Conservation (phyloP, 2,797 vertebrate genomes). For the Peromyscus aztecus region DNA sequence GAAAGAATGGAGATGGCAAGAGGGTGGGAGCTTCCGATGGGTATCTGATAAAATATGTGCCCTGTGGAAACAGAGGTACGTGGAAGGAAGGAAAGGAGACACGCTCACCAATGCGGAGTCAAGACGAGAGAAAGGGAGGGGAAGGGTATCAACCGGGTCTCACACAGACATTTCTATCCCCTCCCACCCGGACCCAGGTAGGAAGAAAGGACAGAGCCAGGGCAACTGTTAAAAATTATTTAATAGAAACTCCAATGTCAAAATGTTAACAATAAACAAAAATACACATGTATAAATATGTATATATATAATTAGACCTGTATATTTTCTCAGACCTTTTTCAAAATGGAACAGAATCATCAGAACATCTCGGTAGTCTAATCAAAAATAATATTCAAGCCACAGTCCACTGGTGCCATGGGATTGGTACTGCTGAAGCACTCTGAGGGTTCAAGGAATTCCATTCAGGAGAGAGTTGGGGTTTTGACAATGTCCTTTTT, state of each 20-base stretch:
- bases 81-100: neutral
- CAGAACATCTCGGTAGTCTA: constrained; percentile 71
- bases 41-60: fast-evolving
- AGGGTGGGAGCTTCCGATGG: neutral
- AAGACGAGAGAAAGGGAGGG: neutral
- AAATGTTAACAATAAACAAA: constrained; percentile 84
- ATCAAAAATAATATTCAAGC: constrained; percentile 67
- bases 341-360: constrained; percentile 75
- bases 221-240: constrained; percentile 82
- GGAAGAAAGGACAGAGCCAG: constrained; percentile 55
- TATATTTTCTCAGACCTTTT: constrained; percentile 81
- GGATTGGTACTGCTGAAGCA: neutral
- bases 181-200: neutral
- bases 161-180: neutral
- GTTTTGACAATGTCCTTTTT: neutral
- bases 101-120: fast-evolving
- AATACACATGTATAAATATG: constrained; percentile 84
- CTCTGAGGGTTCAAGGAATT: constrained; percentile 53
- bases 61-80: neutral
- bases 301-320: constrained; percentile 80
- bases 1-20: neutral
- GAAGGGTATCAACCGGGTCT: neutral
- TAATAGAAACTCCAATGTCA: constrained; percentile 85
- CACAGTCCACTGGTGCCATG: neutral
- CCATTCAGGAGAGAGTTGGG: neutral